phyloP scores from a whole-genome alignment of 1,140 invertebrate species.

The Macrostomum lignano region DNA sequence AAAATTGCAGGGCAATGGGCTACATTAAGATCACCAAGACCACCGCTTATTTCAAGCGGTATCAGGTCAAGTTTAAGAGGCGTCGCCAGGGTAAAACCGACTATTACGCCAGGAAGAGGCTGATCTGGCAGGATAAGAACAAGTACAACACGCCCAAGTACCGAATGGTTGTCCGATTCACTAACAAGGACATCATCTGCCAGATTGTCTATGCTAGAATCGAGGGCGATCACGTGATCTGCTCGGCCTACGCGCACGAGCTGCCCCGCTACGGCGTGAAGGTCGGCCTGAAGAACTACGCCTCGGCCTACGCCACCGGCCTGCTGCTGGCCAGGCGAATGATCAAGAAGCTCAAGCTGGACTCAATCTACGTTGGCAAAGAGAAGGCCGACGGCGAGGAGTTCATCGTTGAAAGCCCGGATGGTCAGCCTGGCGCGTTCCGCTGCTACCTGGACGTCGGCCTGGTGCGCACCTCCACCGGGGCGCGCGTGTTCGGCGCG shows the following conservation, averaged over 20 bases:
- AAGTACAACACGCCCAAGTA: constrained; percentile 99
- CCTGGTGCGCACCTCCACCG: constrained; percentile 76
- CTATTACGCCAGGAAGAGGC: constrained; percentile 81
- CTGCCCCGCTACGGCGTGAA: constrained; percentile 39
- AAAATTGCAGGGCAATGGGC: too few species aligned
- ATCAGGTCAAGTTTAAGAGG: constrained; percentile 44
- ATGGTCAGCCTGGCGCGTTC: constrained; percentile 69
- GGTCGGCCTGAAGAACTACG: constrained; percentile 91
- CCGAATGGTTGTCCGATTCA: constrained; percentile 77
- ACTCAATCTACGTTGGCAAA: constrained; percentile 58
- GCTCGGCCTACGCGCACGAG: constrained; percentile 86
- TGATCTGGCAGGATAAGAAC: constrained; percentile 94
- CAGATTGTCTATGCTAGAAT: constrained; percentile 94
- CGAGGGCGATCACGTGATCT: constrained; percentile 75
- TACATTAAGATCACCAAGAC: constrained; percentile 99
- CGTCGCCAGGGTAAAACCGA: constrained; percentile 74
- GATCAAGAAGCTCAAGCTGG: constrained; percentile 65
- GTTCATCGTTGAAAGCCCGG: constrained; percentile 71
- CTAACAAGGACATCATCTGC: constrained; percentile 85
- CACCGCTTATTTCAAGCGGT: constrained; percentile 97
- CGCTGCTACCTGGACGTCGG: constrained; percentile 84
- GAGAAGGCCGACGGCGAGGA: constrained; percentile 72
- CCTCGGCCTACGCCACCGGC: constrained; percentile 89
- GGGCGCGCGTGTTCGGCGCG: constrained; percentile 79
- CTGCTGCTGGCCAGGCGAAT: constrained; percentile 69